Evolutionary conservation across 1,140 invertebrate genomes (phyloP).

Genomic region (Yoshiicerus persimilis): DNA sequence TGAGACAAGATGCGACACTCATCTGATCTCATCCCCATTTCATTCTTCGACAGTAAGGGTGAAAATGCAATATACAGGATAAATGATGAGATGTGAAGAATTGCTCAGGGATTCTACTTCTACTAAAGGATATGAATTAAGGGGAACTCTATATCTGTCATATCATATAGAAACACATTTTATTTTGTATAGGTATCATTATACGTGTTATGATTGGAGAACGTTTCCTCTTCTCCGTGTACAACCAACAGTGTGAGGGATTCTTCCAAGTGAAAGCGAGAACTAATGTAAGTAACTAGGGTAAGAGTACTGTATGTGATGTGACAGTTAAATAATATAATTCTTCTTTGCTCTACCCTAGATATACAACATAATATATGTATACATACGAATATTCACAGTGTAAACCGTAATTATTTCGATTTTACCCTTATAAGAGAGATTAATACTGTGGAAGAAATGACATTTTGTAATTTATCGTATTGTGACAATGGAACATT

Average conservation of each 20-base stretch:
- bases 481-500: no score
- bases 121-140: conserved; percentile 35
- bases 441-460: no score
- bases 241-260: neutral
- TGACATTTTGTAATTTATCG: no score
- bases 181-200: neutral
- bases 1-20: conserved; percentile 18
- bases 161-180: neutral
- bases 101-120: conserved; percentile 28
- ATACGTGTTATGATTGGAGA: neutral
- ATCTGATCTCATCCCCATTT: conserved; percentile 19
- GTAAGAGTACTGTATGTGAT: neutral
- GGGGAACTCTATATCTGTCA: neutral
- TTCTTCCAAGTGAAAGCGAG: neutral
- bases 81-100: conserved; percentile 38
- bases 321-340: neutral
- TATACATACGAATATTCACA: neutral
- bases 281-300: conserved; percentile 17
- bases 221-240: neutral
- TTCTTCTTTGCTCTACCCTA: neutral
- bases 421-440: no score
- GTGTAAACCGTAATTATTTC: neutral
- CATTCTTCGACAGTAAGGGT: conserved; percentile 29
- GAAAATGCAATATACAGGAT: conserved; percentile 39
- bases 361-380: neutral